Conservation (phyloP, 2,888 invertebrate species). For the Heterodera filipjevi region DNA sequence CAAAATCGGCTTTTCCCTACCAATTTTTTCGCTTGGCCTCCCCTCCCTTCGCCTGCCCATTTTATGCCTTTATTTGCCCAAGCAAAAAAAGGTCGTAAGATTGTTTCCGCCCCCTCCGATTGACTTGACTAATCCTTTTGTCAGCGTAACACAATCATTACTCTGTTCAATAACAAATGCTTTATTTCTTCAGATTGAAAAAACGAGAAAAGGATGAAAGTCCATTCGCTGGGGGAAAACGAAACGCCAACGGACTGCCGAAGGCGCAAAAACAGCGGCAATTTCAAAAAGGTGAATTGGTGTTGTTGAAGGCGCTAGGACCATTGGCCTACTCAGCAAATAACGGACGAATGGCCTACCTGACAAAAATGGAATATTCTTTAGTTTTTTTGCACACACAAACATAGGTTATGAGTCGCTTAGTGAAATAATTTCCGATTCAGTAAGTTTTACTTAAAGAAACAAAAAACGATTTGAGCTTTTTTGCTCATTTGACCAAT, state of each 20-base stretch:
- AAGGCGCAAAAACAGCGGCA: slow-evolving; percentile 1
- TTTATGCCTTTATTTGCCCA: not conserved
- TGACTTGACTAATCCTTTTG: slow-evolving; percentile 4
- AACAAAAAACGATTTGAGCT: too few species aligned
- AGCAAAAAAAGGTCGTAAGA: not conserved
- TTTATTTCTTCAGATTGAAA: not conserved
- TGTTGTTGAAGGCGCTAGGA: too few species aligned
- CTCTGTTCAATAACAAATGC: not conserved
- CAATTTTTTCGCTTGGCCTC: not conserved
- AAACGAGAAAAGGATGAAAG: not conserved
- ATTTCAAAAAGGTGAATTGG: slow-evolving; percentile 3
- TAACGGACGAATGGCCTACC: too few species aligned
- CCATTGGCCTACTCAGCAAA: too few species aligned
- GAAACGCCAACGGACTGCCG: not conserved
- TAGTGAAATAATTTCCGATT: too few species aligned
- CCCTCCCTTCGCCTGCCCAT: not conserved
- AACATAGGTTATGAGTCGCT: too few species aligned
- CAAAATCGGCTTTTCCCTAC: slow-evolving; percentile 11
- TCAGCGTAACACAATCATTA: not conserved
- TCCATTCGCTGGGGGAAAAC: not conserved
- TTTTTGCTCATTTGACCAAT: too few species aligned
- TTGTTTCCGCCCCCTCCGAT: not conserved
- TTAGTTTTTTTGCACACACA: too few species aligned
- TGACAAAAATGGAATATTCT: too few species aligned
- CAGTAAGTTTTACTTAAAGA: too few species aligned